phyloP scores from a whole-genome alignment of 2,113 vertebrate species.

The Australoheros scitulus region DNA sequence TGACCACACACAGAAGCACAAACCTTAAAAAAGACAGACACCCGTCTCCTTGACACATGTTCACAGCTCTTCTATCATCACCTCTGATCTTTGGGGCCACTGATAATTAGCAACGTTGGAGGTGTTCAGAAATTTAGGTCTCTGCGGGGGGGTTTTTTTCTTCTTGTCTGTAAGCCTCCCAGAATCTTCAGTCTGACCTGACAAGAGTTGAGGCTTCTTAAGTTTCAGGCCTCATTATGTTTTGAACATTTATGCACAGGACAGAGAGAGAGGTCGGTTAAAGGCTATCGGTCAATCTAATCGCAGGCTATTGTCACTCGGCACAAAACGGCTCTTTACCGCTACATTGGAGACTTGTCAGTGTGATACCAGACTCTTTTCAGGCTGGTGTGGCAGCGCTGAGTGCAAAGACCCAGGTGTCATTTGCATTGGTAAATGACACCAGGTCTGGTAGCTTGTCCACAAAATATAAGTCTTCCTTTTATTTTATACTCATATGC shows the following conservation, averaged over 20 bases:
- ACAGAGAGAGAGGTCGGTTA: constrained; percentile 50
- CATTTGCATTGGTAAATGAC: constrained; percentile 27
- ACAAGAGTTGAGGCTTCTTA: constrained; percentile 33
- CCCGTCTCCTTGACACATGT: constrained; percentile 18
- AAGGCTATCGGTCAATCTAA: constrained; percentile 57
- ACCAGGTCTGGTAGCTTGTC: background rate
- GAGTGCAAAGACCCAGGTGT: constrained; percentile 26
- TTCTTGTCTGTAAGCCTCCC: background rate
- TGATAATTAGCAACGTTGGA: constrained; percentile 41
- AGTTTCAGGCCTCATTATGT: constrained; percentile 63
- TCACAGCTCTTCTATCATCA: constrained; percentile 43
- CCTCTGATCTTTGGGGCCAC: constrained; percentile 24
- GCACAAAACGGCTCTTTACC: constrained; percentile 67
- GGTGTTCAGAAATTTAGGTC: constrained; percentile 16
- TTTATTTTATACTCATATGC: background rate
- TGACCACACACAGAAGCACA: constrained; percentile 43
- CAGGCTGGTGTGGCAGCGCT: constrained; percentile 1
- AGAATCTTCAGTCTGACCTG: constrained; percentile 33
- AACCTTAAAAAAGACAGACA: constrained; percentile 27
- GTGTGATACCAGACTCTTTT: constrained; percentile 42
- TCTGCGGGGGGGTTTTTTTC: background rate
- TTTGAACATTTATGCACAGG: constrained; percentile 47
- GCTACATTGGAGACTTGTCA: constrained; percentile 45
- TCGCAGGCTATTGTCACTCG: constrained; percentile 60
- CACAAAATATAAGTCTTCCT: background rate